These are phyloP conservation scores for Oenanthe oenanthe DNA, from an alignment of 2,113 vertebrate species.

Conservation along the genomic window DNA sequence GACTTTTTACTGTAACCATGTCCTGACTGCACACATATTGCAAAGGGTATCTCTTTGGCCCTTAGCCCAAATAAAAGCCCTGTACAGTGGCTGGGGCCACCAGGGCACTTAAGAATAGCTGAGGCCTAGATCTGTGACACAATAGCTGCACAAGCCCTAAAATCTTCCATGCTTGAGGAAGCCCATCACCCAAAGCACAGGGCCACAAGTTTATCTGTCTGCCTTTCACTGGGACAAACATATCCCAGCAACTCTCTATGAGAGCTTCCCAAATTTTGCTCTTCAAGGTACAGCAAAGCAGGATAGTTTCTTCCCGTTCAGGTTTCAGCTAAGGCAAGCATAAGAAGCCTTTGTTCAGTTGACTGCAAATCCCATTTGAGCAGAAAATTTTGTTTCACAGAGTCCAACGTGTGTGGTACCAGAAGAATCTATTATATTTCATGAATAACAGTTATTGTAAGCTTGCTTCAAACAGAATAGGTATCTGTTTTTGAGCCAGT, in stretches of 20 bases:
- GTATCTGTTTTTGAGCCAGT: not conserved
- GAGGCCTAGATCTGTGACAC: not conserved
- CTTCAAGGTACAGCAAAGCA: not conserved
- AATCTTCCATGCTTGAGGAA: not conserved
- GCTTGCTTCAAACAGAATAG: not conserved
- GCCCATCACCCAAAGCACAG: not conserved
- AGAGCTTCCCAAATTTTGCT: not conserved
- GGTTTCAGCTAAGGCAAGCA: not conserved
- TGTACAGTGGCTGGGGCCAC: not conserved
- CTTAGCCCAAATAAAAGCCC: not conserved
- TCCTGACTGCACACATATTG: not conserved
- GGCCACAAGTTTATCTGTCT: not conserved
- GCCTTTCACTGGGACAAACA: not conserved
- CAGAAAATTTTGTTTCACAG: not conserved
- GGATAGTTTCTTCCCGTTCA: not conserved
- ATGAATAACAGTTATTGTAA: not conserved
- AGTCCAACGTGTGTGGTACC: accelerated
- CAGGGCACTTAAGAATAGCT: not conserved
- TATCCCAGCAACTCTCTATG: not conserved
- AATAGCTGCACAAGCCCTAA: not conserved
- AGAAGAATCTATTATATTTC: not conserved
- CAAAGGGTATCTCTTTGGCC: not conserved
- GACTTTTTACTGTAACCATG: not conserved
- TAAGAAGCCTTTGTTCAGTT: not conserved
- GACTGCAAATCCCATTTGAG: not conserved